Conservation (phyloP, 2,888 invertebrate species). For the Acanthosepion pharaonis region DNA sequence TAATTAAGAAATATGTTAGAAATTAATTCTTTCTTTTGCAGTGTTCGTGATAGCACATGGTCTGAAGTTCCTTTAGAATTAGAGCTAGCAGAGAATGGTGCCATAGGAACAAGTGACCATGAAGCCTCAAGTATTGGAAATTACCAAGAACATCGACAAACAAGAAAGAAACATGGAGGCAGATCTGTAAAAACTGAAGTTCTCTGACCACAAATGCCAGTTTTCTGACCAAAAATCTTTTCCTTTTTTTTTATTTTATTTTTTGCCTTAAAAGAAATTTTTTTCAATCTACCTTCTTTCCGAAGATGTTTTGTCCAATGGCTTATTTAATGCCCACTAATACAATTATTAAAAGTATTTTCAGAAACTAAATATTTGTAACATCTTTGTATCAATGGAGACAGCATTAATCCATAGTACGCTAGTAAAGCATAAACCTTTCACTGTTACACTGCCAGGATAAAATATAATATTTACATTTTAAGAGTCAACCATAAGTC, state of each 20-base stretch:
- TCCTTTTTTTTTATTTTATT: not conserved
- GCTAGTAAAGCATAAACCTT: no score
- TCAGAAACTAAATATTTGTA: not conserved
- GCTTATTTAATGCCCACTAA: not conserved
- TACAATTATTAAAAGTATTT: not conserved
- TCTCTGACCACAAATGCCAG: not conserved
- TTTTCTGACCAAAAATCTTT: not conserved
- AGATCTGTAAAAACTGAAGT: not conserved
- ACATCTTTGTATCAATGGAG: not conserved
- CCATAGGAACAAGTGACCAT: not conserved
- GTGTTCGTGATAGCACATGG: not conserved
- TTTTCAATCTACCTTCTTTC: not conserved
- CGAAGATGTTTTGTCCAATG: not conserved
- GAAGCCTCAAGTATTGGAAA: not conserved
- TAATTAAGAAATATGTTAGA: not conserved
- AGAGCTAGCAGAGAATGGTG: not conserved
- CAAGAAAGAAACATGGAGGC: not conserved
- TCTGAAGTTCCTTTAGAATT: conserved; percentile 17
- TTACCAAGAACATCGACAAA: not conserved
- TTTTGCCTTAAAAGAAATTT: not conserved
- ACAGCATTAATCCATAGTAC: not conserved
- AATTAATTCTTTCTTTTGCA: not conserved
- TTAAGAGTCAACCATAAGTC: no score
- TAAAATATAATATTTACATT: no score
- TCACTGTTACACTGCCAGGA: no score